Base-by-base conservation (phyloP, 2,113 vertebrate species). In the Tinamus guttatus region DNA sequence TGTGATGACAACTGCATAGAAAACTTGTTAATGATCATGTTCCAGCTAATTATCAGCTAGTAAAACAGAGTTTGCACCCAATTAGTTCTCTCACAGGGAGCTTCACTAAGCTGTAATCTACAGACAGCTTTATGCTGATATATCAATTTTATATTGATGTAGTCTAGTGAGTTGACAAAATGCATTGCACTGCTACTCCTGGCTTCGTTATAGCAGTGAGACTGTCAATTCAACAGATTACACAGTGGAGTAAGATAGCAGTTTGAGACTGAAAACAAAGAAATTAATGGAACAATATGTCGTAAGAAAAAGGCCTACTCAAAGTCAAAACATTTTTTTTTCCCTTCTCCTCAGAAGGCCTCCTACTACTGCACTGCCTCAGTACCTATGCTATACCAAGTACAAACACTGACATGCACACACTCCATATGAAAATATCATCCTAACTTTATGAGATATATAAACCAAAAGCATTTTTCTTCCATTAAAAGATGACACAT, bases 41-140 rank as follows among this genome's bases (percentile, higher is more conserved):
- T 92, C 62, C 78, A 90, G 70, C 16, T 94, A 93, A 91, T 89
- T 92, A 93, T 94, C 82, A 79, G 81, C 76, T 85, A 80, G 74
- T 93, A 92, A 95, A 96, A 92, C 1, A 14, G 85, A 89, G 63
- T 89, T 96, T 67, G 94, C 67, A 54, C 25, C 36, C 75, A 93
- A 15, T 86, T 91, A 84, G 70, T 60, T 52, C 64, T 77, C 81
- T 78, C 87, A 59, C 93, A 96, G 91, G 62, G 45, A 95, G 88
- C 93, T 28, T 77, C 28, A 47, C 60, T 58, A 43, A 92, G 63
- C 45, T 88, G 68, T n/a, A 85, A 75, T 85, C 40, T 85, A 78
- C 51, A 49, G 36, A 78, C 27, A 89, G 70, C 75, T 69, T 58
- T 58, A 58, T 32, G 18, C 16, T 32, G 30, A 58, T 58, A 58